These are phyloP conservation scores for Oceanites oceanicus DNA, from an alignment of 2,113 vertebrate genomes.

Conservation along the genomic window DNA sequence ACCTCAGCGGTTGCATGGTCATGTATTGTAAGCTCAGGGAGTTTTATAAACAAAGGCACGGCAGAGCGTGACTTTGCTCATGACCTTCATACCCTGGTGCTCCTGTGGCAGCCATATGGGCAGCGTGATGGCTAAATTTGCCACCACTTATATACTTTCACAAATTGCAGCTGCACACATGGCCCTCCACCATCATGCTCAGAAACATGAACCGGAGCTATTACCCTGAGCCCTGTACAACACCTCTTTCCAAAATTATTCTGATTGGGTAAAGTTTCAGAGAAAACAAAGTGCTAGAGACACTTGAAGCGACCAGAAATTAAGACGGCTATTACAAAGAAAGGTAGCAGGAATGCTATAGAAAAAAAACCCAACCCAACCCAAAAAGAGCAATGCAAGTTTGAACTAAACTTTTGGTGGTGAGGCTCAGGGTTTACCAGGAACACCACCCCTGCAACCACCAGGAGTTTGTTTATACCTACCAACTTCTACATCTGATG, in stretches of 20 bases:
- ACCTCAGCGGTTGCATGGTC: conserved; percentile 27
- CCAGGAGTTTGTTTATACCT: not conserved
- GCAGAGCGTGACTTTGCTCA: conserved; percentile 55
- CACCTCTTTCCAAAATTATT: not conserved
- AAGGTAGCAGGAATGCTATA: not conserved
- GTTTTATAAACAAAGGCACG: conserved; percentile 64
- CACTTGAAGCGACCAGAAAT: not conserved
- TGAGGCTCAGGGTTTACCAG: not conserved
- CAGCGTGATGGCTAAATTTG: conserved; percentile 59
- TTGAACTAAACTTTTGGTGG: not conserved
- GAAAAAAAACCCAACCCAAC: not conserved
- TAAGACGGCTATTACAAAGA: not conserved
- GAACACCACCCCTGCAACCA: not conserved
- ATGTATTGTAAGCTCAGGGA: conserved; percentile 54
- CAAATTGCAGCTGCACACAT: not conserved
- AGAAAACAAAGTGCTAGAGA: not conserved
- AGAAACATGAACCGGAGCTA: not conserved
- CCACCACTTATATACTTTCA: not conserved
- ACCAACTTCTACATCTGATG: not conserved
- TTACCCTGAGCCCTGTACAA: not conserved
- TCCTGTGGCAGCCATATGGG: conserved; percentile 48
- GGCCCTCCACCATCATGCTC: not conserved
- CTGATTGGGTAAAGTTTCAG: not conserved
- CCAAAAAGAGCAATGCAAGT: not conserved
- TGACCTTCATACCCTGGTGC: conserved; percentile 73